Percentiles rank a stretch among this genome's conserved stretches.
Evolutionary conservation across 92 coral and sea anemone genomes (phyloP).

Genomic region (Actinostola sp.): DNA sequence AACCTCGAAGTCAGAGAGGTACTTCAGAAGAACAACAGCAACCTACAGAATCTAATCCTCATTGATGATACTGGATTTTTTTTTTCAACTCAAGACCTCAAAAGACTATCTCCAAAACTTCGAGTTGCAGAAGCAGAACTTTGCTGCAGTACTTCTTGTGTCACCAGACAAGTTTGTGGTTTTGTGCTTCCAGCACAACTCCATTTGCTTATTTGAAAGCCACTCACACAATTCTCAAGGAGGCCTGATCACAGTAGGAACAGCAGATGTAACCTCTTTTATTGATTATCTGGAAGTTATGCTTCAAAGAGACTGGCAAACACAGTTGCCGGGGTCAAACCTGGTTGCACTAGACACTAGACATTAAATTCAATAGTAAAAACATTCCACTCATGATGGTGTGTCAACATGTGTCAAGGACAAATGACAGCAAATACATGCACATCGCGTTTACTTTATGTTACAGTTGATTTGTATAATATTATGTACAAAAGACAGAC

Average conservation of each 20-base stretch:
- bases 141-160: conserved; percentile 28
- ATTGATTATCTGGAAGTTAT: conserved; percentile 6
- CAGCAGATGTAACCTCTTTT: background rate
- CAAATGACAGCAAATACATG: too few species aligned
- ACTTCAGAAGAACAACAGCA: background rate
- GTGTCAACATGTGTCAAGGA: too few species aligned
- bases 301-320: conserved; percentile 18
- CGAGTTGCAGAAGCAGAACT: conserved; percentile 1
- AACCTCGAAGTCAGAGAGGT: conserved; percentile 47
- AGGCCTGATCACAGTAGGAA: conserved; percentile 8
- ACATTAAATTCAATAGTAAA: too few species aligned
- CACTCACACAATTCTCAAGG: conserved; percentile 6
- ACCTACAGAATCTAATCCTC: conserved; percentile 7
- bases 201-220: conserved; percentile 6
- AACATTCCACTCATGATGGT: too few species aligned
- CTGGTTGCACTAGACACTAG: background rate
- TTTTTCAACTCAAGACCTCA: conserved; percentile 20
- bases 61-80: conserved; percentile 17
- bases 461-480: too few species aligned
- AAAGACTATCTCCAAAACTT: conserved; percentile 2
- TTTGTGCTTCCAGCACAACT: conserved; percentile 8
- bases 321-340: conserved; percentile 17
- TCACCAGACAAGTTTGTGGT: conserved; percentile 35
- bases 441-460: too few species aligned
- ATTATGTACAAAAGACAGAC: too few species aligned